Evolutionary conservation across 2,113 vertebrate genomes (phyloP), one percentile per base, ranked within the genome.

Genomic region (Otolemur garnettii): DNA sequence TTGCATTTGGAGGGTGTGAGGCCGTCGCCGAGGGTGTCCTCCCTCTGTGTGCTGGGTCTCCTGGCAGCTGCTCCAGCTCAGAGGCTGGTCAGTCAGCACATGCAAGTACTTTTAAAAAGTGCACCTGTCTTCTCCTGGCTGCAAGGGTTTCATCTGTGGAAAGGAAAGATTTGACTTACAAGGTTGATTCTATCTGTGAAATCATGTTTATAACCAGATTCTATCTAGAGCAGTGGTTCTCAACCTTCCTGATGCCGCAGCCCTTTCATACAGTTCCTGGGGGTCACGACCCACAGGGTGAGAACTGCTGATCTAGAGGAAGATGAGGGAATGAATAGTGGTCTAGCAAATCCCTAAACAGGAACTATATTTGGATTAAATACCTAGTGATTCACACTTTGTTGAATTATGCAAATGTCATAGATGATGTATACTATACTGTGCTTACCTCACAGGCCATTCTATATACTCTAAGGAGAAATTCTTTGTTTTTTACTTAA

Each of bases 1-100:
- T 0, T 7, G 0, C 0, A 0, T 33, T 0, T 30, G 2, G 42
- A 69, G 35, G 5, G 0, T 7, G 5, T 10, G 1, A 10, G 18
- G 9, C 38, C 1, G 0, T 18, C 17, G 24, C 42, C 0, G 55
- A 5, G 45, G 12, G 33, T 4, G 7, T 50, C 35, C 26, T 7
- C 1, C 28, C 42, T 64, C 24, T 35, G 21, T 2, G 28, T 21
- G 69, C 24, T 19, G 0, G 18, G 9, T 21, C 71, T 15, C 12
- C 35, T 69, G 12, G 1, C 6, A n/a, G 5, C 35, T 0, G 5
- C 10, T 53, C 17, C 1, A 50, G 17, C 57, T 45, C 2, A 5
- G 64, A 79, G 33, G 64, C 71, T 10, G 1, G 33, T 42, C 18
- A 15, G 35, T 71, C n/a, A 79, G 53, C 64, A 45, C 42, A 13